phyloP scores from a whole-genome alignment of 2,888 invertebrate genomes.

The Tetropium fuscum region DNA sequence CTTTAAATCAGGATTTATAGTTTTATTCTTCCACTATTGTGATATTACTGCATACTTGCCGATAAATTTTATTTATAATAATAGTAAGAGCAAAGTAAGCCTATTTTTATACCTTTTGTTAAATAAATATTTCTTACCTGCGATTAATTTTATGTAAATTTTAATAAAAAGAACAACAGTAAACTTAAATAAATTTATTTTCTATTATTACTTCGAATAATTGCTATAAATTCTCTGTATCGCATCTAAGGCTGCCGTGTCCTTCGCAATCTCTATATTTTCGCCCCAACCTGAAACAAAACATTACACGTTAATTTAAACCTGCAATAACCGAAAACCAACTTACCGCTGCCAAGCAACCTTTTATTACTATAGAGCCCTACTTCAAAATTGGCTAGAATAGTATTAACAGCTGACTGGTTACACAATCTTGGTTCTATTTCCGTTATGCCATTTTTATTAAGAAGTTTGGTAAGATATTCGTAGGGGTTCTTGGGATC shows the following conservation, averaged over 20 bases:
- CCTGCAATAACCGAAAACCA: neutral
- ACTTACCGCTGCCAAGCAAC: conserved; percentile 84
- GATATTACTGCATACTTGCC: conserved; percentile 8
- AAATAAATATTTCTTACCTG: conserved; percentile 9
- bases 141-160: neutral
- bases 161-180: neutral
- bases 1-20: conserved; percentile 42
- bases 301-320: neutral
- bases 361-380: conserved; percentile 84
- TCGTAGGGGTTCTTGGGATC: conserved; percentile 82
- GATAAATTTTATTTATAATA: conserved; percentile 11
- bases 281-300: conserved; percentile 84
- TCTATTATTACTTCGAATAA: conserved; percentile 19
- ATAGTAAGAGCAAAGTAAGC: neutral
- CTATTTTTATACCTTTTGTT: conserved; percentile 15
- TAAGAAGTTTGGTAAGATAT: conserved; percentile 75
- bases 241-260: conserved; percentile 89
- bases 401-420: conserved; percentile 81
- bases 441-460: conserved; percentile 69
- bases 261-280: conserved; percentile 81
- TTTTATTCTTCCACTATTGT: conserved; percentile 3
- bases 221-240: conserved; percentile 69
- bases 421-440: conserved; percentile 85
- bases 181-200: neutral
- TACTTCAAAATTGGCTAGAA: conserved; percentile 87